Base-by-base conservation (phyloP, 2,888 invertebrate genomes). In the Crepidodera aurea region DNA sequence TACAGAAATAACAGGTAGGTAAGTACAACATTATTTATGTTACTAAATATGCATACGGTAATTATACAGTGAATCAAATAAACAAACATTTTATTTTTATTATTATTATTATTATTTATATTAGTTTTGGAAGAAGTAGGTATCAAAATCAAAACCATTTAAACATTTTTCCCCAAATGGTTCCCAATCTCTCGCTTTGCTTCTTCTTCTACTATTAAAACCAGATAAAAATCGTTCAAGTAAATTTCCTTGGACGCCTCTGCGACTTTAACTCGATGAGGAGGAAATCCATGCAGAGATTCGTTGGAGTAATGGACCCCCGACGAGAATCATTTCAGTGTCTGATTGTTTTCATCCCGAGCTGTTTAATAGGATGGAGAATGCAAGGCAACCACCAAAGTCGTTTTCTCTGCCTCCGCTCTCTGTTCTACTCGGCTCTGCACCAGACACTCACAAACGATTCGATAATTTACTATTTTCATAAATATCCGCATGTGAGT, bases 311-410 rank as follows among this genome's bases (percentile, higher is more conserved):
- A 81, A 81, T 81, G 81, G 80, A 81, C 79, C 81, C 81, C 81
- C 79, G 77, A 79, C 77, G 81, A 74, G 81, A 81, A 80, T 81
- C 81, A 81, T 80, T 81, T 80, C 79, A 73, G 74, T 76, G 75
- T 73, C 79, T 81, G 81, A 81, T 81, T 81, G 81, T 80, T 80
- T 81, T 76, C 80, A 80, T 79, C 75, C 78, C 73, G 79, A 77
- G 76, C 78, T 77, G 79, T 77, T 81, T 81, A 81, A 80, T 81
- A 78, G 75, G 74, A 75, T 74, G 72, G 74, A 73, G 62, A 54
- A 51, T 55, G 60, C 65, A 44, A 53, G 58, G 44, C 54, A 61
- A 37, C 60, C 60, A 57, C 54, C 63, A 55, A 54, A 59, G 51
- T 57, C 64, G 51, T 58, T 65, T 60, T 60, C 74, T 63, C 62